phyloP scores from a whole-genome alignment of 1,140 invertebrate genomes.

The Pachyrhynchus sulphureomaculatus region DNA sequence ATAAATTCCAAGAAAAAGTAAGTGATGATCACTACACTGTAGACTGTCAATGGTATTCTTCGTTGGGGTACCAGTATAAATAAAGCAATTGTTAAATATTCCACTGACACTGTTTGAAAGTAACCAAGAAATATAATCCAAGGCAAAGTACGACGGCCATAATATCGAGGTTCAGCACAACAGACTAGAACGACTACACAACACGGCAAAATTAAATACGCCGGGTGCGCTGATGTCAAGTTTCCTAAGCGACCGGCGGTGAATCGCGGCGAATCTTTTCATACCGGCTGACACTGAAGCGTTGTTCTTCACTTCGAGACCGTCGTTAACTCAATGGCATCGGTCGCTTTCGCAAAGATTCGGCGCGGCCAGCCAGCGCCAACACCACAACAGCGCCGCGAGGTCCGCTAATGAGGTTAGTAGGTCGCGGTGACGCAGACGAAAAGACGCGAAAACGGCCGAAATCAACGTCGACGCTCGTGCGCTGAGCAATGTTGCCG shows the following conservation, averaged over 20 bases:
- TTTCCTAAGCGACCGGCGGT: conserved; percentile 11
- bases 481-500: conserved; percentile 22
- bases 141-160: background rate
- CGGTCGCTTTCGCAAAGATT: conserved; percentile 16
- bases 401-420: conserved; percentile 50
- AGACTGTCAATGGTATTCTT: background rate
- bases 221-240: conserved; percentile 14
- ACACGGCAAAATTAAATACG: conserved; percentile 14
- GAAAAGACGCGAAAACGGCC: conserved; percentile 40
- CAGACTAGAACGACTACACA: background rate
- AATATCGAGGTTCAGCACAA: background rate
- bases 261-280: conserved; percentile 3
- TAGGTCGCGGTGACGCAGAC: conserved; percentile 50
- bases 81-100: background rate
- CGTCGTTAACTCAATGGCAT: conserved; percentile 46
- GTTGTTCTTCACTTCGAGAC: conserved; percentile 28
- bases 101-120: conserved; percentile 6
- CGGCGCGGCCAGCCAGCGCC: conserved; percentile 15
- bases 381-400: conserved; percentile 35
- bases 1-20: background rate
- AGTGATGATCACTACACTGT: background rate
- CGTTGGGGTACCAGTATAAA: no score
- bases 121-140: background rate
- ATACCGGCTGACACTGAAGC: conserved; percentile 20
- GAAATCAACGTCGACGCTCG: conserved; percentile 36